These are phyloP conservation scores for Watersipora subatra DNA, from an alignment of 1,140 invertebrate genomes.

Conservation along the genomic window DNA sequence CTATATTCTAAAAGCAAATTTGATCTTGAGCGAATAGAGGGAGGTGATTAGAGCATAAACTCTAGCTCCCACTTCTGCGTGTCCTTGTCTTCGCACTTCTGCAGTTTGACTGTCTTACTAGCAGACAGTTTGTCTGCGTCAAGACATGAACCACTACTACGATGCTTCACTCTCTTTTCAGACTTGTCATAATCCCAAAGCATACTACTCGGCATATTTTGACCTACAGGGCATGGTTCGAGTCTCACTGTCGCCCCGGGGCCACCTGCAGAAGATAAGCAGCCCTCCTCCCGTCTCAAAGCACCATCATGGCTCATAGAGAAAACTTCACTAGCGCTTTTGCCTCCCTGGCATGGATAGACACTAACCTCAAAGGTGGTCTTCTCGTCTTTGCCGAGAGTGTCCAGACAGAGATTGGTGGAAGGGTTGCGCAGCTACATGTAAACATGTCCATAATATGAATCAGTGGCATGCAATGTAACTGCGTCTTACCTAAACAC, in stretches of 20 bases:
- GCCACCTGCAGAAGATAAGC: constrained; percentile 29
- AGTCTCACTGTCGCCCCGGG: constrained; percentile 11
- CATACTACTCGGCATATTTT: background rate
- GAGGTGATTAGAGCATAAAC: no score
- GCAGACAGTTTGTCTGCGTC: constrained; percentile 18
- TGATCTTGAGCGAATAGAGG: no score
- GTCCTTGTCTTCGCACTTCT: constrained; percentile 19
- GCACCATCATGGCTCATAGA: constrained; percentile 57
- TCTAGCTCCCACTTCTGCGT: constrained; percentile 32
- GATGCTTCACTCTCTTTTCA: constrained; percentile 12
- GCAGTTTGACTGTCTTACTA: constrained; percentile 15
- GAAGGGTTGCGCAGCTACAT: constrained; percentile 40
- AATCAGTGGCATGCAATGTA: no score
- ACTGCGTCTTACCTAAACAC: no score
- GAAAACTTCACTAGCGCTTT: constrained; percentile 52
- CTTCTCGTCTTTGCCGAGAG: constrained; percentile 58
- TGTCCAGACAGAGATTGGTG: constrained; percentile 61
- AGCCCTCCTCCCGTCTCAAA: constrained; percentile 60
- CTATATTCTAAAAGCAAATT: no score
- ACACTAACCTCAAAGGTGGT: constrained; percentile 55
- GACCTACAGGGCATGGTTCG: background rate
- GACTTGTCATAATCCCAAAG: constrained; percentile 28
- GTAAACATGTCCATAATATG: no score
- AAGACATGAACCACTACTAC: constrained; percentile 20
- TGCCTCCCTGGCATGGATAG: constrained; percentile 58